These are phyloP conservation scores for Drosophila littoralis DNA, from an alignment of 1,140 invertebrate genomes.

Conservation along the genomic window DNA sequence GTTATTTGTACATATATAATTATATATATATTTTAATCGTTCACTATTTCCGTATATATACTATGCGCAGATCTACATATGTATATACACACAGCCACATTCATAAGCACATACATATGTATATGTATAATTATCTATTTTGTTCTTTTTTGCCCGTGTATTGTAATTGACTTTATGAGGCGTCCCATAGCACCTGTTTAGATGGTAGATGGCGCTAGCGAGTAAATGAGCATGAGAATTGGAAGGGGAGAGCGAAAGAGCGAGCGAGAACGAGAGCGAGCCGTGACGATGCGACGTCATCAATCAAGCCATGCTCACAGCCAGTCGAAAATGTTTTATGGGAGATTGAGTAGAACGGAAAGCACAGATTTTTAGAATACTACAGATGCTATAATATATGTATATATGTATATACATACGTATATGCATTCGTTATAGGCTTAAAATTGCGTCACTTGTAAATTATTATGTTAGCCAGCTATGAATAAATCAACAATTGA, in stretches of 20 bases:
- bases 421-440: too few species aligned
- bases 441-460: too few species aligned
- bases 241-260: background rate
- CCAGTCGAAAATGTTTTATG: too few species aligned
- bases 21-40: conserved; percentile 28
- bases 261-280: conserved; percentile 7
- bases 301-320: conserved; percentile 4
- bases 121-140: conserved; percentile 15
- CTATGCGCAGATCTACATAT: background rate
- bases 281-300: conserved; percentile 1
- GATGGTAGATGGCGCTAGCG: background rate
- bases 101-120: background rate
- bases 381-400: too few species aligned
- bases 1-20: too few species aligned
- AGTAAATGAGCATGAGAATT: background rate
- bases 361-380: too few species aligned
- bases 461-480: too few species aligned
- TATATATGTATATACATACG: too few species aligned
- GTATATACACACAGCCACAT: background rate
- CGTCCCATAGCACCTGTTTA: conserved; percentile 17
- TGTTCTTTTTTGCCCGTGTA: background rate
- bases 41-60: conserved; percentile 28
- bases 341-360: too few species aligned
- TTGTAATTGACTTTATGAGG: conserved; percentile 8
- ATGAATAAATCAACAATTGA: too few species aligned